Evolutionary conservation across 2,113 vertebrate species (phyloP), one percentile per base, ranked within the genome.

Genomic region (Boleophthalmus pectinirostris): DNA sequence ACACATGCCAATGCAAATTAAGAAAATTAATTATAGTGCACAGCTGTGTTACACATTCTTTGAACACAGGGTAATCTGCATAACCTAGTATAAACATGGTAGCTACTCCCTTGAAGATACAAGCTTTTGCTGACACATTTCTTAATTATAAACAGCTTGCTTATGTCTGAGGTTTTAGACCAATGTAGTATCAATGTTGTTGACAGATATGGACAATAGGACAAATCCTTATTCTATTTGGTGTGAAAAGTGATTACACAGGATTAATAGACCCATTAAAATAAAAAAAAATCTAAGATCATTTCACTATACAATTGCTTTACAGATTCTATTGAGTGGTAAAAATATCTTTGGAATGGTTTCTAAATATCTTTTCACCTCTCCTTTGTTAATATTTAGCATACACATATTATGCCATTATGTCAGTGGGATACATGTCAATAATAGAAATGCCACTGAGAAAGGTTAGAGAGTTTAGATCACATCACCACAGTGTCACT

Each of bases 401-500:
- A 35, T 33, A 35, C 16, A 15, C 25, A 9, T 16, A 63, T 35
- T 64, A 38, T n/a, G 60, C 5, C 16, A 64, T n/a, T 12, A 43
- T 64, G 61, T n/a, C 18, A 43, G 9, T 5, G 12, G 12, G 5
- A 58, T 63, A 3, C 25, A 8, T 63, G 25, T 11, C 60, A 15
- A 13, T 35, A 20, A 29, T 10, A 63, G 60, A 63, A 18, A 35
- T 16, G 16, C 29, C 15, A 58, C n/a, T 65, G 67, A 67, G 21
- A 51, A 23, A 75, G 69, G n/a, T 43, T 16, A 45, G 9, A 47
- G 72, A 51, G 58, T 72, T 47, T 43, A 65, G 35, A 35, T 33
- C 47, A 46, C 43, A 45, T 60, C 69, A 73, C 64, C 72, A 68
- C 6, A 0, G 23, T 80, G 68, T 56, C 63, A 73, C 38, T 68